Conservation (phyloP, 37 sponge, comb jelly and placozoan species). For the Ephydatia muelleri region DNA sequence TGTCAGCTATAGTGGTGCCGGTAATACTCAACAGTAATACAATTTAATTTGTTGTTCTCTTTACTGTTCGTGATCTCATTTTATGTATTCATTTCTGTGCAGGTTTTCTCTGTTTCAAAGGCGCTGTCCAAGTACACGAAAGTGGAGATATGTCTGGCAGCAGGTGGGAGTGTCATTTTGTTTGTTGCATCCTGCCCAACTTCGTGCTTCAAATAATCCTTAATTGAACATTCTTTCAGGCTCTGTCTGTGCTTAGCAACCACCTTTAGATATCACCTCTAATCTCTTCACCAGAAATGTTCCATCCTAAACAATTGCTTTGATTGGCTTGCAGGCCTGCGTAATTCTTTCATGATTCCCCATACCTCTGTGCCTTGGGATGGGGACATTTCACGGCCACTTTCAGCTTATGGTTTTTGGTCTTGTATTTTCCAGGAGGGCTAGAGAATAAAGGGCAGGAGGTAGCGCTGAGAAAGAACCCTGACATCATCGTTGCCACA, state of each 20-base stretch:
- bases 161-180: conserved; percentile 46
- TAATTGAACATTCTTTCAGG: neutral
- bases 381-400: too few relatives aligned
- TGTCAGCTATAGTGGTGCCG: neutral
- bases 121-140: conserved; percentile 68
- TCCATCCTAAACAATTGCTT: neutral
- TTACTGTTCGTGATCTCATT: neutral
- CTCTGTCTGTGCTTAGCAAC: too few relatives aligned
- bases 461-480: conserved; percentile 79
- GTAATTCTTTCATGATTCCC: neutral
- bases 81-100: neutral
- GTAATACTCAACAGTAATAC: neutral
- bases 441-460: conserved; percentile 90
- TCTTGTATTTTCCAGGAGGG: conserved; percentile 73
- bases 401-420: neutral
- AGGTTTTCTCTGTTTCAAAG: conserved; percentile 86
- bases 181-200: neutral
- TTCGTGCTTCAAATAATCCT: too few relatives aligned
- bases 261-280: too few relatives aligned
- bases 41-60: neutral
- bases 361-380: neutral
- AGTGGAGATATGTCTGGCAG: conserved; percentile 76
- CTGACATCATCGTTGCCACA: conserved; percentile 95
- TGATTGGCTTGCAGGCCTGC: neutral
- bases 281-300: neutral